A percentile compares a stretch with the other conserved stretches of the same genome.
Conservation (phyloP, 37 sponge, comb jelly and placozoan genomes). For the Cliona cf. orientalis region DNA sequence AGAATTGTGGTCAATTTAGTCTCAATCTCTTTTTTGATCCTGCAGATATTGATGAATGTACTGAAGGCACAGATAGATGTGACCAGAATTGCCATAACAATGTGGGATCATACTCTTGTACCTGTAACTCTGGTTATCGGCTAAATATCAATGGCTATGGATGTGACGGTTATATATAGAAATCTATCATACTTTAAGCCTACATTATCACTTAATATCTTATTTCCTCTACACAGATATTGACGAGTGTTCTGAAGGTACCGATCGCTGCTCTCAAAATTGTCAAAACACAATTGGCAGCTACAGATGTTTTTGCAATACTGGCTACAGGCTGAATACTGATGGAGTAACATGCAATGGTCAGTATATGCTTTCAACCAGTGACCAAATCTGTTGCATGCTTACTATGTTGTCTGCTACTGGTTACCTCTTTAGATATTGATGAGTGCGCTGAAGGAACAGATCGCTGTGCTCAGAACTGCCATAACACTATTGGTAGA, state of each 20-base stretch:
- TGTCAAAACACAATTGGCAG: constrained; percentile 32
- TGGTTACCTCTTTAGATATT: constrained; percentile 6
- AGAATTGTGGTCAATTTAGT: too few relatives aligned
- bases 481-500: neutral
- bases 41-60: constrained; percentile 38
- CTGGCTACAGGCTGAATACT: neutral
- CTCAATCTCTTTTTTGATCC: too few relatives aligned
- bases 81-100: constrained; percentile 50
- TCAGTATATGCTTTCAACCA: too few relatives aligned
- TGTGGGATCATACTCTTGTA: constrained; percentile 55
- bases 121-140: constrained; percentile 44
- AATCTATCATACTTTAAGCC: neutral
- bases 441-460: constrained; percentile 7
- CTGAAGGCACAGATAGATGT: constrained; percentile 13
- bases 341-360: neutral
- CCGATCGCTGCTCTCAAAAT: neutral
- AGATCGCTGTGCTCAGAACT: neutral
- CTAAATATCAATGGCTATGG: constrained; percentile 4
- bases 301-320: constrained; percentile 8
- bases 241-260: constrained; percentile 19
- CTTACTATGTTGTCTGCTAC: neutral
- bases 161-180: constrained; percentile 41
- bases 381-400: constrained; percentile 5
- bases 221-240: constrained; percentile 1
- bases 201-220: neutral